Percentiles rank a stretch among this genome's conserved stretches.
Evolutionary conservation across 2,888 invertebrate genomes (phyloP).

Genomic region (Iphiclides podalirius): DNA sequence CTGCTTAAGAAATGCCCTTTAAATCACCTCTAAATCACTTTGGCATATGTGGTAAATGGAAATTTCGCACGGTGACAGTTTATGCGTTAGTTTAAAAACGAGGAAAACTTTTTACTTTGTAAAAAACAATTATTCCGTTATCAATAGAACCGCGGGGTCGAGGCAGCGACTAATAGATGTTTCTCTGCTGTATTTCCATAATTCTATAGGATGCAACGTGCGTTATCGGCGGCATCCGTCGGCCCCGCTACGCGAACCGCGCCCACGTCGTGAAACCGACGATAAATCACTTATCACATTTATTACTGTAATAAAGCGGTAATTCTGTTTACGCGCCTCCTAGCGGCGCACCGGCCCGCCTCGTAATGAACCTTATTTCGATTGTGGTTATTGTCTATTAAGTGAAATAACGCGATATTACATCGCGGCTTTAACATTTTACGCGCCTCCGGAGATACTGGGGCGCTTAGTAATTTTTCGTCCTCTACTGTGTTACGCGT

Average conservation of each 20-base stretch:
- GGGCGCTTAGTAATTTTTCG: too few relatives aligned
- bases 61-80: too few relatives aligned
- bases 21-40: too few relatives aligned
- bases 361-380: slow-evolving; percentile 19
- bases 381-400: slow-evolving; percentile 10
- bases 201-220: slow-evolving; percentile 4
- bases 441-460: background rate
- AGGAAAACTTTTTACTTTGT: too few relatives aligned
- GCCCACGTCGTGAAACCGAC: slow-evolving; percentile 34
- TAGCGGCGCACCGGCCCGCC: slow-evolving; percentile 24
- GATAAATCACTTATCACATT: slow-evolving; percentile 58
- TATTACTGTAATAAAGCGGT: slow-evolving; percentile 48
- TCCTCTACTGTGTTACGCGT: background rate
- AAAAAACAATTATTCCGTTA: too few relatives aligned
- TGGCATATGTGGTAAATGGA: too few relatives aligned
- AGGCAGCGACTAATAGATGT: too few relatives aligned
- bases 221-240: slow-evolving; percentile 20
- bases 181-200: too few relatives aligned
- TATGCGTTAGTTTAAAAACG: too few relatives aligned
- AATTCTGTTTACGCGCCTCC: slow-evolving; percentile 39
- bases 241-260: too few relatives aligned
- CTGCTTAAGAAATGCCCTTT: too few relatives aligned
- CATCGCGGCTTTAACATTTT: background rate
- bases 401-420: slow-evolving; percentile 6
- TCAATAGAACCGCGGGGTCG: too few relatives aligned